Evolutionary conservation across 2,888 invertebrate genomes (phyloP), one percentile per base, ranked within the genome.

Genomic region (Camptogramma bilineatum): DNA sequence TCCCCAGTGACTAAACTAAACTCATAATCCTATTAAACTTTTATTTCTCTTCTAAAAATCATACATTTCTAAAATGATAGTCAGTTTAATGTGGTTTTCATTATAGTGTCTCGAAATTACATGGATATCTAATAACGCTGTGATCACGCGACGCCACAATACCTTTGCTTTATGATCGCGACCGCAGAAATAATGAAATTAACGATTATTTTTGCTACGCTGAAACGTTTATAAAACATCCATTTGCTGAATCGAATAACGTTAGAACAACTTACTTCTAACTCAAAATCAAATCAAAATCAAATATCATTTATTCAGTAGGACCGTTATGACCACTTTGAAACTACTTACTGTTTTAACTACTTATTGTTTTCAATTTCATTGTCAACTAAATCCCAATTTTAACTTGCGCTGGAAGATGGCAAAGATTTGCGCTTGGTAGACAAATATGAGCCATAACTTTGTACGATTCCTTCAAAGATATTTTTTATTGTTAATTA

Each of bases 101-200:
- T 52, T 56, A 57, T 62, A 58, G 51, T 54, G 44, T 17, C 8
- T 44, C 17, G 39, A 46, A 64, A 61, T 66, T 47, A 64, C 63
- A 53, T 64, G 61, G 64, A 52, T 62, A 55, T 68, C 62, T 62
- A 69, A 68, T 62, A 64, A 51, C 65, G 59, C 66, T 70, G 72
- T 71, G 74, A 75, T 71, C 90, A 89, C 89, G 89, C 88, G 75
- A 88, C 69, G 69, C 71, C 68, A 74, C 78, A 71, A 78, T 82
- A 75, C 79, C 80, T 79, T 75, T 76, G 81, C 74, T 86, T 78
- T 81, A 82, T 78, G 80, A 79, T 78, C 80, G 80, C 78, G 79
- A 79, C 78, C 80, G 80, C 84, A 83, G 84, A 85, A 84, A 84
- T 88, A 86, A 90, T 90, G 83, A 89, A 88, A 88, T 90, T 86